Evolutionary conservation across 2,888 invertebrate species (phyloP).

Genomic region (Dryomyza anilis): DNA sequence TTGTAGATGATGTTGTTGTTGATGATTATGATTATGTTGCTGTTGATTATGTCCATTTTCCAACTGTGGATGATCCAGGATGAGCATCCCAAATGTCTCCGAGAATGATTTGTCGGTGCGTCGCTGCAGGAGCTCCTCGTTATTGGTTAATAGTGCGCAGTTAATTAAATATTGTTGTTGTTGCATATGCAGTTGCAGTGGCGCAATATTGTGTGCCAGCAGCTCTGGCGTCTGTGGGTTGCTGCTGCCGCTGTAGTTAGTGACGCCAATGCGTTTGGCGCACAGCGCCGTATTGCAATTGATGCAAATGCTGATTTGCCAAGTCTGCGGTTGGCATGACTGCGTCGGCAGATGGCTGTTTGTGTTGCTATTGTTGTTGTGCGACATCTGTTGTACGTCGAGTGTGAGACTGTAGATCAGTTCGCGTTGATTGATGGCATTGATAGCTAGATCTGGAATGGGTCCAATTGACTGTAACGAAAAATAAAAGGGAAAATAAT

Average conservation of each 20-base stretch:
- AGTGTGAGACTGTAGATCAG: conserved; percentile 50
- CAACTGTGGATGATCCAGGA: conserved; percentile 56
- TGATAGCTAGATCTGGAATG: conserved; percentile 50
- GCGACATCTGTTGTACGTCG: conserved; percentile 35
- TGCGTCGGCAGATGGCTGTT: too few relatives aligned
- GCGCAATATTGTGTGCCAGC: conserved; percentile 20
- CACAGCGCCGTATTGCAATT: conserved; percentile 56
- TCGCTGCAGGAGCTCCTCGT: conserved; percentile 67
- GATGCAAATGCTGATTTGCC: conserved; percentile 56
- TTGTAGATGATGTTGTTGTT: conserved; percentile 10
- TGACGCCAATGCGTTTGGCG: conserved; percentile 44
- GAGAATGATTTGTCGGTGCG: conserved; percentile 73
- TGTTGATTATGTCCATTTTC: too few relatives aligned
- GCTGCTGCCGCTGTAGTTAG: not conserved
- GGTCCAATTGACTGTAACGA: conserved; percentile 53
- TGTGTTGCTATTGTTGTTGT: not conserved
- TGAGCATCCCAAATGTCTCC: conserved; percentile 72
- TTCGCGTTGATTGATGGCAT: conserved; percentile 49
- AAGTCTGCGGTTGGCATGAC: conserved; percentile 40
- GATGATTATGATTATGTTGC: conserved; percentile 38
- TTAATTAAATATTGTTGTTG: conserved; percentile 50
- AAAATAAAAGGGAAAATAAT: conserved; percentile 13
- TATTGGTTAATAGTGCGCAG: conserved; percentile 60
- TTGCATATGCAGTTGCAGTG: too few relatives aligned
- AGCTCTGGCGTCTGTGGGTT: conserved; percentile 13